Evolutionary conservation across 1,140 invertebrate species (phyloP).

Genomic region (Cyclargus thomasi): DNA sequence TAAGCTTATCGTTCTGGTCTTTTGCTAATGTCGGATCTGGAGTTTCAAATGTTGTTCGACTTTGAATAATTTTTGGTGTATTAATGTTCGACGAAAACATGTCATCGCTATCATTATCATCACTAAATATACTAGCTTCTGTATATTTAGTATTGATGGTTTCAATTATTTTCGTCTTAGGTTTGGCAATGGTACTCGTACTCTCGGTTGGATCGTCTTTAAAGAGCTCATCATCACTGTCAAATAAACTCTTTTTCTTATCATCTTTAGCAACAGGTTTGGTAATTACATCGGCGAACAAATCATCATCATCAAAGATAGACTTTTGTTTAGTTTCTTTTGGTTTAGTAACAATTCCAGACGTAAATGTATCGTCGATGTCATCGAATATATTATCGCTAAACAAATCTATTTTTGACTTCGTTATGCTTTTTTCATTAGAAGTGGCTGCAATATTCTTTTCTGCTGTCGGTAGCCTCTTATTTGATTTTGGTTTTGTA

Average conservation of each 20-base stretch:
- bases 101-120: constrained; percentile 31
- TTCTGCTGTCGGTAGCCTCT: constrained; percentile 23
- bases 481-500: constrained; percentile 39
- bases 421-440: constrained; percentile 24
- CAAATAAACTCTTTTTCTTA: constrained; percentile 34
- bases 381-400: constrained; percentile 62
- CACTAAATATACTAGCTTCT: constrained; percentile 27
- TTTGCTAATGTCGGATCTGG: not conserved
- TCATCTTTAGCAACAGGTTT: constrained; percentile 16
- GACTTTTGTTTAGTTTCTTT: constrained; percentile 38
- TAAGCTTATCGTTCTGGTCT: not conserved
- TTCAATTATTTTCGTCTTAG: not conserved
- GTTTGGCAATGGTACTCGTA: not conserved
- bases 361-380: constrained; percentile 60
- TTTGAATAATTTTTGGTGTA: not conserved
- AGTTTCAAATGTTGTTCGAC: not conserved
- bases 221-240: constrained; percentile 44
- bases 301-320: constrained; percentile 57
- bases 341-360: constrained; percentile 41
- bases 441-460: constrained; percentile 18
- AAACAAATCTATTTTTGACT: constrained; percentile 52
- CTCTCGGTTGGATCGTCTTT: not conserved
- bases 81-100: constrained; percentile 23
- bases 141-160: not conserved
- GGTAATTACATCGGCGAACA: constrained; percentile 47